Evolutionary conservation across 2,888 invertebrate genomes (phyloP), one percentile per base, ranked within the genome.

Genomic region (Smittia aterrima): DNA sequence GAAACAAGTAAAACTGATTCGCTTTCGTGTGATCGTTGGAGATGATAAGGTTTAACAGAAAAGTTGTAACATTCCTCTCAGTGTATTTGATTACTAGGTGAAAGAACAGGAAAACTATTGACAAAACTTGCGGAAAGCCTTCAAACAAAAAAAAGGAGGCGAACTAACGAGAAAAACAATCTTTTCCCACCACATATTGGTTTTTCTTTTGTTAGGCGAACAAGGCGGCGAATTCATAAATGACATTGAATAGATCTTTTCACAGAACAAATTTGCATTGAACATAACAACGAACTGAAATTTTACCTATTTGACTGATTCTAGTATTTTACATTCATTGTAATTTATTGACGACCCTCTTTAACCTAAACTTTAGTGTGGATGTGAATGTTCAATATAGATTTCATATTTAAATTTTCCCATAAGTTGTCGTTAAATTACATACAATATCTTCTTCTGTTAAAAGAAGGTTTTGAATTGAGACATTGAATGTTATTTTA

Each of bases 401-500:
- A n/a, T n/a, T n/a, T n/a, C n/a, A n/a, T n/a, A n/a, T n/a, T n/a
- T 38, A 16, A 7, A 40, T 40, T 67, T 41, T 41, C 18, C 18
- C 32, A 9, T 66, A 18, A 11, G 9, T 66, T 32, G 32, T 11
- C 2, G 22, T 6, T 40, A 40, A 67, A 40, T 67, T 67, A 40
- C 67, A 67, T 67, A 40, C 67, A 67, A 27, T 22, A 9, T 58
- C 18, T 6, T 67, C 18, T 40, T 40, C 20, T 67, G 40, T 40
- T 67, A 16, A 66, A 67, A 40, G 40, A 38, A 67, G 13, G 7
- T 67, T 67, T 40, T 16, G 16, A 27, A 67, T 64, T 40, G 40
- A 67, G 67, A 40, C 67, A 67, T 32, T 67, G 67, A 67, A 32
- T 38, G 40, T 67, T 7, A 67, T 67, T 38, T 38, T 38, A 67